These are phyloP conservation scores for Coregonus ussuriensis DNA, from an alignment of 2,797 vertebrate genomes.

Conservation along the genomic window DNA sequence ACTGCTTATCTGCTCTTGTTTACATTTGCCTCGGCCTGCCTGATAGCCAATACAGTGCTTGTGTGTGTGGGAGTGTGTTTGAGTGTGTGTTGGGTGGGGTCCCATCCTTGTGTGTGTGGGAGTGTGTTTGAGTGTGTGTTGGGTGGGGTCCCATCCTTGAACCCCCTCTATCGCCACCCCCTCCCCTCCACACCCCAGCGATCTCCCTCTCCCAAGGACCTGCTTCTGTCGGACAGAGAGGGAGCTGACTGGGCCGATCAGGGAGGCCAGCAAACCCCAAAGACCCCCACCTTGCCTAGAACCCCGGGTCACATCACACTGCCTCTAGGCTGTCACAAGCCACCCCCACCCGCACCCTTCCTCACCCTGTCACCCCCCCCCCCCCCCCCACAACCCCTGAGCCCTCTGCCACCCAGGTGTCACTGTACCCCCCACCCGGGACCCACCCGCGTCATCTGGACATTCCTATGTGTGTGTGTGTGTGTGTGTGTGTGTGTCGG, in stretches of 20 bases:
- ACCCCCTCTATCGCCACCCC: conserved; percentile 40
- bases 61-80: conserved; percentile 51
- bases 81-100: conserved; percentile 44
- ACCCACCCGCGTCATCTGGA: conserved; percentile 19
- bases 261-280: conserved; percentile 30
- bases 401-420: conserved; percentile 43
- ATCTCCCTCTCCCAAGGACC: conserved; percentile 53
- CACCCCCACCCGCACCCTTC: not conserved
- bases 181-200: conserved; percentile 40
- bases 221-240: conserved; percentile 39
- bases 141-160: conserved; percentile 45
- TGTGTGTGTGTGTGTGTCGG: not conserved
- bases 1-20: conserved; percentile 80
- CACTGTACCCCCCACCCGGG: conserved; percentile 20
- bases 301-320: conserved; percentile 52
- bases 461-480: not conserved
- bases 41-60: conserved; percentile 76
- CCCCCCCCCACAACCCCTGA: conserved; percentile 11
- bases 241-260: conserved; percentile 39
- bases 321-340: conserved; percentile 45
- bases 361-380: not conserved
- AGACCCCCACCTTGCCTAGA: conserved; percentile 17
- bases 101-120: conserved; percentile 46
- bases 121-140: conserved; percentile 39
- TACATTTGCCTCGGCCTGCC: conserved; percentile 72